Evolutionary conservation across 2,113 vertebrate species (phyloP).

Genomic region (Thomomys bottae): DNA sequence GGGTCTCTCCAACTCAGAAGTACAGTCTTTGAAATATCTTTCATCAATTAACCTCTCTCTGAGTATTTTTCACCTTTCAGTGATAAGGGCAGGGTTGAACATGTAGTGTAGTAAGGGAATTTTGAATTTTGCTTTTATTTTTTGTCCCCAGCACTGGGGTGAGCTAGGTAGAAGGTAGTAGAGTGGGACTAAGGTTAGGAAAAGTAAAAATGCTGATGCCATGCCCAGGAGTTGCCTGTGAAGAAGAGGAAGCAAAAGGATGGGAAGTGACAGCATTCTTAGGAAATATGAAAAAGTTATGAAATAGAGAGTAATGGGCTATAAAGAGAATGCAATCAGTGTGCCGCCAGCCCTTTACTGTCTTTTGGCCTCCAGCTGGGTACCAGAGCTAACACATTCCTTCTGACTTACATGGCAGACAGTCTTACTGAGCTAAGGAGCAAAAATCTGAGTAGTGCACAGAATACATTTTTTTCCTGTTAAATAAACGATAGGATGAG

Average conservation of each 20-base stretch:
- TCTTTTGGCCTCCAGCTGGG: background rate
- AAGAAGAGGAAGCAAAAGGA: background rate
- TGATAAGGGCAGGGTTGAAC: background rate
- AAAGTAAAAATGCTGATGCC: background rate
- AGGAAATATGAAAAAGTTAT: constrained; percentile 16
- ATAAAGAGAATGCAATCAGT: background rate
- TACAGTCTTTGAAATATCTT: background rate
- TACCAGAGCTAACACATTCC: background rate
- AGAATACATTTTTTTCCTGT: constrained; percentile 9
- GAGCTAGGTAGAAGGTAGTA: background rate
- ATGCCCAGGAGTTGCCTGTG: background rate
- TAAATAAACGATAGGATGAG: constrained; percentile 17
- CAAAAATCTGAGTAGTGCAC: background rate
- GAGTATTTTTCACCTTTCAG: background rate
- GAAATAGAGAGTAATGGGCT: background rate
- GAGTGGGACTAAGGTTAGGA: too few species aligned
- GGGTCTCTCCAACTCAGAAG: background rate
- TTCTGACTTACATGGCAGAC: background rate
- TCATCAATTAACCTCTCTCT: background rate
- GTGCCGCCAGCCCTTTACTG: background rate
- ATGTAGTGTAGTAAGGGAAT: background rate
- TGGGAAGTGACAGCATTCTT: background rate
- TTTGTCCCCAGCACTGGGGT: background rate
- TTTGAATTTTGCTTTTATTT: background rate
- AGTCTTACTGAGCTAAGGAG: constrained; percentile 3